Percentiles rank a stretch among this genome's conserved stretches.
Evolutionary conservation across 2,113 vertebrate species (phyloP).

Genomic region (Xyliphius kryptos): DNA sequence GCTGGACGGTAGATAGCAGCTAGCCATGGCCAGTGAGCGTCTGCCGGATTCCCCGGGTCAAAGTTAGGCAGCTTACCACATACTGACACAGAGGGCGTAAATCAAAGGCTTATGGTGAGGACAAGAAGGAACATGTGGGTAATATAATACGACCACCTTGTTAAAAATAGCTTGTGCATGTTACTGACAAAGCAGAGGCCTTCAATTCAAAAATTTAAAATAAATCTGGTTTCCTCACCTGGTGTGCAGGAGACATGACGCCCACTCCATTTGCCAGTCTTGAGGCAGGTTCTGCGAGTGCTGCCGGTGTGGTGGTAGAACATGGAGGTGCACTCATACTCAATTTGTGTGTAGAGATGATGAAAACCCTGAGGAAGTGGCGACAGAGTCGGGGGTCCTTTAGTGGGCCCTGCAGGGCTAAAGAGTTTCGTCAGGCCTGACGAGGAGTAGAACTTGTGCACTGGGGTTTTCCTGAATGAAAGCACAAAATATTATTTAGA

Average conservation of each 20-base stretch:
- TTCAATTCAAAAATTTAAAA: too few species aligned
- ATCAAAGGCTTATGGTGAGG: background rate
- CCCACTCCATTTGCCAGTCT: conserved; percentile 96
- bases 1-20: conserved; percentile 81
- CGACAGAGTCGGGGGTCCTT: conserved; percentile 64
- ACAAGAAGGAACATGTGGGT: conserved; percentile 13
- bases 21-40: conserved; percentile 88
- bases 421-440: conserved; percentile 65
- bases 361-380: conserved; percentile 80
- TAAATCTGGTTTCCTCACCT: too few species aligned
- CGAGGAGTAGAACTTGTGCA: conserved; percentile 81
- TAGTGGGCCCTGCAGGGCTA: conserved; percentile 64
- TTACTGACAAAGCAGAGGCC: too few species aligned
- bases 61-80: conserved; percentile 85
- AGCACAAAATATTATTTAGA: too few species aligned
- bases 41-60: conserved; percentile 66
- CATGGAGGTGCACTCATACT: conserved; percentile 84
- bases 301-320: conserved; percentile 90
- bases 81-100: conserved; percentile 61
- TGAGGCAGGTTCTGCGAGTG: conserved; percentile 85
- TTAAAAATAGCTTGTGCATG: too few species aligned
- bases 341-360: conserved; percentile 85
- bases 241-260: conserved; percentile 88
- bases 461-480: conserved; percentile 78
- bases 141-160: too few species aligned